phyloP scores from a whole-genome alignment of 2,888 invertebrate genomes.

The Halictus ligatus region DNA sequence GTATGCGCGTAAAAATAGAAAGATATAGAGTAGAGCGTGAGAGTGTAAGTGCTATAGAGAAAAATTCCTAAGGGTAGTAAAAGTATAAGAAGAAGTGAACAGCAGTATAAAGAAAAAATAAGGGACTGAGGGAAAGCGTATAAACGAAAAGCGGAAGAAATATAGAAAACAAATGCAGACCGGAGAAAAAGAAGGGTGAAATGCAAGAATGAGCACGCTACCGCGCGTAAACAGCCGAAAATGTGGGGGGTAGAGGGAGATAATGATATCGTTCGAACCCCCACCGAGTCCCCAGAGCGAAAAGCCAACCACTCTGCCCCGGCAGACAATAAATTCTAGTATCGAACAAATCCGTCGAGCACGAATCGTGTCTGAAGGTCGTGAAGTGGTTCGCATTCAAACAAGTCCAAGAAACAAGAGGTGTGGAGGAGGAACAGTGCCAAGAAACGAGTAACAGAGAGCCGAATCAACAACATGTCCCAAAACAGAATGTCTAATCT shows the following conservation, averaged over 20 bases:
- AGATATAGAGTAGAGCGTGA: background rate
- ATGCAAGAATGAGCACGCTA: background rate
- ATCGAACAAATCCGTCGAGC: constrained; percentile 30
- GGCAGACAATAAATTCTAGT: constrained; percentile 1
- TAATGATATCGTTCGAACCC: background rate
- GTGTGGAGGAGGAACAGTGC: constrained; percentile 38
- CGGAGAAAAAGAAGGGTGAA: background rate
- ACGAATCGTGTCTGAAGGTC: constrained; percentile 42
- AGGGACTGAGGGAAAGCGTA: background rate
- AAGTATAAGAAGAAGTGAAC: background rate
- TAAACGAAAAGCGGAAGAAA: background rate
- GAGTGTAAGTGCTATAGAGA: background rate
- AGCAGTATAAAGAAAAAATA: background rate
- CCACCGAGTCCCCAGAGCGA: background rate
- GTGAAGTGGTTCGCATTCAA: constrained; percentile 53
- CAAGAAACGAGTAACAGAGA: constrained; percentile 38
- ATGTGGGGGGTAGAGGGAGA: background rate
- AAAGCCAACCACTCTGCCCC: background rate
- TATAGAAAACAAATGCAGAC: background rate
- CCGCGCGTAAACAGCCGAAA: background rate
- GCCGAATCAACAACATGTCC: constrained; percentile 42
- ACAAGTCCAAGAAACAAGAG: constrained; percentile 42
- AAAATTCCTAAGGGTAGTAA: background rate
- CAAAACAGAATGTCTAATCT: constrained; percentile 30
- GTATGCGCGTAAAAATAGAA: background rate